These are phyloP conservation scores for Drosophila pandora DNA, from an alignment of 1,140 invertebrate genomes.

Conservation along the genomic window DNA sequence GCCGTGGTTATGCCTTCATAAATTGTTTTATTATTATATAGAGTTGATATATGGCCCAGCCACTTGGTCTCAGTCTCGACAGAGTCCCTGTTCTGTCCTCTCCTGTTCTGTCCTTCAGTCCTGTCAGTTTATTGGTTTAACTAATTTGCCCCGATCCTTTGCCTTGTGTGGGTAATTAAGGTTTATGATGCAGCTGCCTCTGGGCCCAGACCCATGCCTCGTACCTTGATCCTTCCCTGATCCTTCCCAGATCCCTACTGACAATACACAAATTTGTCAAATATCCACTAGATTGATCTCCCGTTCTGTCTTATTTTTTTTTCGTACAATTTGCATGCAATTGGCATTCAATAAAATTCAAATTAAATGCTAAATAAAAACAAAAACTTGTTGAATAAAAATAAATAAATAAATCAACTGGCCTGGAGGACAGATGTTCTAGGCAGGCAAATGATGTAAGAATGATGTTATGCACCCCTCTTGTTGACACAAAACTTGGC, in stretches of 20 bases:
- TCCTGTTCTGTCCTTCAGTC: background rate
- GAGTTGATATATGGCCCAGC: conserved; percentile 75
- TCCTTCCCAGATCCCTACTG: background rate
- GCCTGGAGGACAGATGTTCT: conserved; percentile 40
- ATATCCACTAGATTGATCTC: background rate
- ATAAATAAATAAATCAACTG: conserved; percentile 30
- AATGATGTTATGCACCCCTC: conserved; percentile 47
- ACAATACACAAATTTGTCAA: conserved; percentile 58
- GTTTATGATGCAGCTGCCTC: conserved; percentile 73
- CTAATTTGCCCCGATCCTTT: conserved; percentile 59
- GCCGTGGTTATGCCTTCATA: conserved; percentile 76
- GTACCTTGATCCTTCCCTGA: background rate
- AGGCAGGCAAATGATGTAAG: conserved; percentile 59
- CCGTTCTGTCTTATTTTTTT: background rate
- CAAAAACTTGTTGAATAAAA: conserved; percentile 6
- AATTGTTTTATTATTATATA: conserved; percentile 83
- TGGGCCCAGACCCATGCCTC: conserved; percentile 5
- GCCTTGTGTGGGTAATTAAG: conserved; percentile 60
- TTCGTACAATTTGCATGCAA: conserved; percentile 69
- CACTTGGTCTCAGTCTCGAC: conserved; percentile 24
- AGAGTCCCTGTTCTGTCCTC: background rate
- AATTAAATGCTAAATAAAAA: conserved; percentile 63
- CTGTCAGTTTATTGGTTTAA: conserved; percentile 82
- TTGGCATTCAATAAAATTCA: conserved; percentile 82
- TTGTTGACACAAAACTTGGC: conserved; percentile 72